Evolutionary conservation across 2,113 vertebrate genomes (phyloP).

Genomic region (Xiphophorus maculatus): DNA sequence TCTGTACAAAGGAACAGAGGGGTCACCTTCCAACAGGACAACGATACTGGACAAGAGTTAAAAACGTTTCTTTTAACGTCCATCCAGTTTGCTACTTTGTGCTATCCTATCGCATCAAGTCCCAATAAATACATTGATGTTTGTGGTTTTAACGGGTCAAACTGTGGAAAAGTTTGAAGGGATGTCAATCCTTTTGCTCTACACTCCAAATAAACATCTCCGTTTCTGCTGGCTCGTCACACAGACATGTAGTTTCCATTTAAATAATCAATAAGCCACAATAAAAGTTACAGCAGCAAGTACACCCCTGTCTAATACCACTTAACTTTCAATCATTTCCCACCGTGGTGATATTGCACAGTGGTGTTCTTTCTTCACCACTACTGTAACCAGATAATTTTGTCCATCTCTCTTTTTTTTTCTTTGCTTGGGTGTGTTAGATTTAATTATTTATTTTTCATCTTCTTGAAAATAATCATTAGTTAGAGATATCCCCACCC

Average conservation of each 20-base stretch:
- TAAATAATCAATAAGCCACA: constrained; percentile 34
- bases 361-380: background rate
- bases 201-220: background rate
- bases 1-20: too few relatives aligned
- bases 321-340: background rate
- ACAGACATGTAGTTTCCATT: constrained; percentile 1
- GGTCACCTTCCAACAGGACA: too few relatives aligned
- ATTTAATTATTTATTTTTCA: constrained; percentile 23
- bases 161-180: background rate
- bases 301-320: background rate
- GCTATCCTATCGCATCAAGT: background rate
- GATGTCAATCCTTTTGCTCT: background rate
- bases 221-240: background rate
- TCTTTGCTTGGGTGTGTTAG: constrained; percentile 34
- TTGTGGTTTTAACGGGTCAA: background rate
- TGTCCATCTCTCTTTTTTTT: constrained; percentile 14
- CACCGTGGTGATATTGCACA: background rate
- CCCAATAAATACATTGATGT: background rate
- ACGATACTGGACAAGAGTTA: too few relatives aligned
- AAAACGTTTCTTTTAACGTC: too few relatives aligned
- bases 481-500: constrained; percentile 55
- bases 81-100: too few relatives aligned
- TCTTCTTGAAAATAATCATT: constrained; percentile 49
- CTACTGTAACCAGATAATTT: background rate
- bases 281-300: constrained; percentile 2